Base-by-base conservation (phyloP, 2,113 vertebrate species). In the Anolis sagrei region DNA sequence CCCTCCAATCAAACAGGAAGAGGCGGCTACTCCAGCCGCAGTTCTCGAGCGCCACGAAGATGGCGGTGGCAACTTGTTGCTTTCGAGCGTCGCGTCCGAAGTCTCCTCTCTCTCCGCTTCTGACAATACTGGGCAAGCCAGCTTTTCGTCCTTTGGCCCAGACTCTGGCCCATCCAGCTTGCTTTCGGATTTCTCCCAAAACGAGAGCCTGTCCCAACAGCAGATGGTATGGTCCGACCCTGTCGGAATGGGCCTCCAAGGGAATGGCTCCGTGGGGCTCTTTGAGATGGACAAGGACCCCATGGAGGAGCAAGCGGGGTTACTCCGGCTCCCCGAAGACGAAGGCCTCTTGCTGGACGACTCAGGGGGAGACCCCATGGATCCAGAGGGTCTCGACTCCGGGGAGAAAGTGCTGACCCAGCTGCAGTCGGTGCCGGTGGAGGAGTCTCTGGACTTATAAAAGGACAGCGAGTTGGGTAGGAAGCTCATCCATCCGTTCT, bases 381-480 rank as follows among this genome's bases (percentile, higher is more conserved):
- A 96, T 61, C 94, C 96, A 0, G 97, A 97, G 85, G 95, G 95
- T 44, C 95, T 97, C 32, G 87, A 89, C 64, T 85, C 83, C 0
- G 87, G 77, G 0, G 87, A 89, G 73, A 95, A 98, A 92, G 97
- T 98, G 81, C 97, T 98, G 34, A 98, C 98, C 5, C 98, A 98
- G 92, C 96, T 98, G 6, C 98, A 98, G 95, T 97, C 98, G 0
- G 98, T 98, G 86, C 97, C 97, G 19, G 98, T 98, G 81, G 98
- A 98, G 36, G 97, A 97, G 32, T 96, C 97, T 29, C 84, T 95
- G 89, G 95, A 95, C 80, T 86, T 95, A 86, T 95, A 84, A 92
- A 64, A 29, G 7, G 2, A 2, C 64, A 68, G 25, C 9, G 27
- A 29, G 64, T 11, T 9, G 29, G 64, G 23, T 5, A 2, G 27